Percentiles rank a stretch among this genome's conserved stretches.
phyloP scores from a whole-genome alignment of 1,140 invertebrate species.

The Coenobita brevimanus region DNA sequence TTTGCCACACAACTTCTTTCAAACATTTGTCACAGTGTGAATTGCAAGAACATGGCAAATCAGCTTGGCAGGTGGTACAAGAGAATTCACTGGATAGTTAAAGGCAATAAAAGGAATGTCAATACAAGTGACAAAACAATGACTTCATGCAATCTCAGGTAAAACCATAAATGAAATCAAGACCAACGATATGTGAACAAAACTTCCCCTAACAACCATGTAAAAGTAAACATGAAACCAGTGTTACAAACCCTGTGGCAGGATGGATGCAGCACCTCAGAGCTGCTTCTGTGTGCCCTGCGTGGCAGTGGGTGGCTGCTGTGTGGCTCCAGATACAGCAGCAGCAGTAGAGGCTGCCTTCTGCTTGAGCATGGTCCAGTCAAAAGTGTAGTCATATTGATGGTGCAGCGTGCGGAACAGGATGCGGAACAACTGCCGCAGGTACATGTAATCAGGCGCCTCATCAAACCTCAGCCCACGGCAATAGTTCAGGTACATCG shows the following conservation, averaged over 20 bases:
- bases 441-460: slow-evolving; percentile 81
- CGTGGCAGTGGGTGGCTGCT: slow-evolving; percentile 53
- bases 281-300: slow-evolving; percentile 60
- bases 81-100: too few species aligned
- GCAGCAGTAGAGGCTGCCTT: slow-evolving; percentile 72
- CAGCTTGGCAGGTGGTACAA: too few species aligned
- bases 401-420: slow-evolving; percentile 80
- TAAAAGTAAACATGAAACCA: too few species aligned
- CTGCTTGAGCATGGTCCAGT: slow-evolving; percentile 81
- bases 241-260: slow-evolving; percentile 2
- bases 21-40: too few species aligned
- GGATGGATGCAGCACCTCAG: slow-evolving; percentile 41
- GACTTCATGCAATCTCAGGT: too few species aligned
- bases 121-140: too few species aligned
- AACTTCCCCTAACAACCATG: too few species aligned
- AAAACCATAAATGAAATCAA: too few species aligned
- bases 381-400: slow-evolving; percentile 81
- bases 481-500: slow-evolving; percentile 82
- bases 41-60: too few species aligned
- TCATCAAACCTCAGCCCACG: slow-evolving; percentile 80
- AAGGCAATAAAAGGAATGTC: too few species aligned
- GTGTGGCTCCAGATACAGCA: slow-evolving; percentile 55
- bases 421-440: slow-evolving; percentile 80
- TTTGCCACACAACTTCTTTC: too few species aligned
- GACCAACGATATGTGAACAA: too few species aligned